Base-by-base conservation (phyloP, 2,797 vertebrate genomes). In the Sebastes hubbsi region DNA sequence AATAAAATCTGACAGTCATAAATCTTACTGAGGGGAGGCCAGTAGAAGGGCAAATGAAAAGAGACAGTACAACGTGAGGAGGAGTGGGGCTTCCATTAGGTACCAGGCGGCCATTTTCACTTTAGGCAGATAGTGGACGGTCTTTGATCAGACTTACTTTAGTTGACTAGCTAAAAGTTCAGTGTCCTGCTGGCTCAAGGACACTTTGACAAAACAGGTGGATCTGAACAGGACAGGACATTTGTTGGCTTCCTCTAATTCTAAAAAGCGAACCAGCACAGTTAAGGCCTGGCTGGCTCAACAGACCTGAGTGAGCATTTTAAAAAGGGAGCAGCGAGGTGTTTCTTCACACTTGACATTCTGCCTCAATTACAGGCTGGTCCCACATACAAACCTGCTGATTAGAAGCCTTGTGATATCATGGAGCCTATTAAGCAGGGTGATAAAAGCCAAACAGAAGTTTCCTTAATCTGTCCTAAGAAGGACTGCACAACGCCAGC, bases 1-100 rank as follows among this genome's bases (percentile, higher is more conserved):
- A 87, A 86, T 84, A 75, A 52, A 80, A 85, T 70, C 75, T 66
- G 79, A 75, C 63, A 54, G 69, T 67, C 65, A 90, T 89, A 85
- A 90, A 91, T 90, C 79, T 78, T 55, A 16, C 11, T 69, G 64
- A 86, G 61, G 24, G 38, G 69, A 78, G 70, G 72, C 22, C 42
- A 68, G 66, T 2, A 34, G 60, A 86, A 82, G 74, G 72, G 63
- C 80, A 79, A 81, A 80, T 66, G 27, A 75, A 71, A 82, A 64
- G 30, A 63, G 62, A 62, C 25, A 52, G 67, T 38, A 49, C 64
- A 78, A 49, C n/a, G 3, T 62, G 81, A 70, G 46, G 69, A 74
- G 38, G 24, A 77, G 60, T 56, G 29, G 42, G 42, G 66, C 42
- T 61, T 38, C 38, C 25, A 63, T 78, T 76, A 83, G 64, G 67